phyloP scores from a whole-genome alignment of 2,113 vertebrate species.

The Brachirus orientalis region DNA sequence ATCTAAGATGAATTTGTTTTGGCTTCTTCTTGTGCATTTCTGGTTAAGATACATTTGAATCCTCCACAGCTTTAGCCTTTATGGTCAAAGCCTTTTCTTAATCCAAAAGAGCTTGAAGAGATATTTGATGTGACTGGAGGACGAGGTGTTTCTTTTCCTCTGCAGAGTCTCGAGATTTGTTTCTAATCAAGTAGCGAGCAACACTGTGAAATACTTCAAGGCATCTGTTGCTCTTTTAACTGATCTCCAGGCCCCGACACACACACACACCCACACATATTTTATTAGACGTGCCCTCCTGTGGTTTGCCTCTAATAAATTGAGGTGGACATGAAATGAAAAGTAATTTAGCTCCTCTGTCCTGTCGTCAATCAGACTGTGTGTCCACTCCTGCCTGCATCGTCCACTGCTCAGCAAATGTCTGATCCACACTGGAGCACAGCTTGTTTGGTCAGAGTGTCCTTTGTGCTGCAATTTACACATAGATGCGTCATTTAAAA shows the following conservation, averaged over 20 bases:
- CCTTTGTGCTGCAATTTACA: no score
- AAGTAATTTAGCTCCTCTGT: constrained; percentile 61
- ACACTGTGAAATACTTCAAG: constrained; percentile 11
- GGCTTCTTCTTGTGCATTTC: no score
- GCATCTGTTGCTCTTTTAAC: constrained; percentile 48
- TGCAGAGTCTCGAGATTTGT: constrained; percentile 15
- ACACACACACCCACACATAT: constrained; percentile 1
- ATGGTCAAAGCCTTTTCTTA: background rate
- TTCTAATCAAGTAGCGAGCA: constrained; percentile 35
- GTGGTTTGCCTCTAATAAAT: constrained; percentile 65
- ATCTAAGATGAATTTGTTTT: background rate
- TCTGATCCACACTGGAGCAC: background rate
- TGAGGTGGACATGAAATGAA: constrained; percentile 66
- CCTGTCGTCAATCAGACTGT: constrained; percentile 31
- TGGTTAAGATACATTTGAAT: no score
- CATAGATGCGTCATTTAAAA: no score
- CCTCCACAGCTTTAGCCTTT: background rate
- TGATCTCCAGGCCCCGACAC: constrained; percentile 20
- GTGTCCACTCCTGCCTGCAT: constrained; percentile 4
- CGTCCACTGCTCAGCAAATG: background rate
- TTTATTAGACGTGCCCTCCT: constrained; percentile 24
- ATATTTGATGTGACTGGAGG: background rate
- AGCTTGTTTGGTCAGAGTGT: no score
- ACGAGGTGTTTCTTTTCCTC: constrained; percentile 5
- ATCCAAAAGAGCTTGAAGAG: background rate